Percentiles rank a stretch among this genome's conserved stretches.
These are phyloP conservation scores for Potamarius usumacintae DNA, from an alignment of 2,113 vertebrate species.

Conservation along the genomic window DNA sequence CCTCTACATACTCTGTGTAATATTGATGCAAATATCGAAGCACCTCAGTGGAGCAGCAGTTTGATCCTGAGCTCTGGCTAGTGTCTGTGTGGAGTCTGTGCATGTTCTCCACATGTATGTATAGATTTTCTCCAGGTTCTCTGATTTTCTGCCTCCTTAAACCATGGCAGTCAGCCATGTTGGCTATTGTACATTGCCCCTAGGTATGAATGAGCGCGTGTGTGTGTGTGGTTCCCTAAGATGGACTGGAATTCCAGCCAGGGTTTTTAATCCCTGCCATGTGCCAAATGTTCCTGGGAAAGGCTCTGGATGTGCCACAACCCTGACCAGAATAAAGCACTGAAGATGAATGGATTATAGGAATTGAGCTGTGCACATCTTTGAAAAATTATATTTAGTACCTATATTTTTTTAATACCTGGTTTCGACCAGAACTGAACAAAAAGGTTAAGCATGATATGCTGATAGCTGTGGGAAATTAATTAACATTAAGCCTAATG, in stretches of 20 bases:
- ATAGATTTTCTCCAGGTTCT: neutral
- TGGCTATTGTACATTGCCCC: neutral
- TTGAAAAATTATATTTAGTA: neutral
- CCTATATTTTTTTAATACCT: neutral
- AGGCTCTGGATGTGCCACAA: neutral
- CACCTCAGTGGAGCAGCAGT: neutral
- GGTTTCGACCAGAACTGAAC: neutral
- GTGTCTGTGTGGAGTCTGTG: neutral
- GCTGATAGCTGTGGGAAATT: conserved; percentile 25
- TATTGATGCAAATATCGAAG: neutral
- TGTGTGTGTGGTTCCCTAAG: neutral
- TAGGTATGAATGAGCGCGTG: neutral
- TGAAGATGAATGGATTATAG: neutral
- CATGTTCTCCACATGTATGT: neutral
- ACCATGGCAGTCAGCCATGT: neutral
- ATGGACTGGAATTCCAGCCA: neutral
- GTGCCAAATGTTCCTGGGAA: neutral
- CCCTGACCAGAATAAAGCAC: neutral
- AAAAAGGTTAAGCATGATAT: neutral
- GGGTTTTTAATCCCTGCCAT: neutral
- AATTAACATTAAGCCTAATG: conserved; percentile 31
- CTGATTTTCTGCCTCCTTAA: neutral
- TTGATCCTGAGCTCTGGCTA: neutral
- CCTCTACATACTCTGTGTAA: neutral
- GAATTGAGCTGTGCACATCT: neutral